Conservation (phyloP, 2,113 vertebrate genomes). For the Motacilla tschutschensis region DNA sequence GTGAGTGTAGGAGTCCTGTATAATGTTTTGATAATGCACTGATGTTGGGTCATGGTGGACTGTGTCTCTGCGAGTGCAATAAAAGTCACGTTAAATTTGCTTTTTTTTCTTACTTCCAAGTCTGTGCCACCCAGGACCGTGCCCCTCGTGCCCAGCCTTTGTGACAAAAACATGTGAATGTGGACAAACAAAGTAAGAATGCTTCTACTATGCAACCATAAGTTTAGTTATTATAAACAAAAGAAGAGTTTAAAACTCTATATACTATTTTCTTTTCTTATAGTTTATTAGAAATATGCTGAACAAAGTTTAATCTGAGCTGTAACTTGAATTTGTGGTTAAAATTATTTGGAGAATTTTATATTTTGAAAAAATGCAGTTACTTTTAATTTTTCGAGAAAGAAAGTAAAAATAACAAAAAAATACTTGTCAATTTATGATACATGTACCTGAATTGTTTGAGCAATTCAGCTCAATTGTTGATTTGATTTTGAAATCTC, state of each 20-base stretch:
- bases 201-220: not conserved
- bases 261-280: not conserved
- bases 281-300: not conserved
- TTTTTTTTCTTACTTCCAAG: conserved; percentile 65
- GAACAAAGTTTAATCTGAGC: not conserved
- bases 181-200: conserved; percentile 86
- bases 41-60: rapidly evolving
- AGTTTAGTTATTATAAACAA: not conserved
- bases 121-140: conserved; percentile 95
- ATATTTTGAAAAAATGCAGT: not conserved
- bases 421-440: not conserved
- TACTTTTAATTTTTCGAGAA: not conserved
- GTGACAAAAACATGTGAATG: conserved; percentile 91
- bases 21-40: not conserved
- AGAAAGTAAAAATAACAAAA: not conserved
- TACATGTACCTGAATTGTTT: not conserved
- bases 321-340: not conserved
- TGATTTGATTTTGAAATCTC: not conserved
- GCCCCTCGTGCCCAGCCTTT: conserved; percentile 93
- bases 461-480: not conserved
- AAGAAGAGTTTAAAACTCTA: not conserved
- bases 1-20: not conserved
- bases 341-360: not conserved
- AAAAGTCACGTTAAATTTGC: not conserved
- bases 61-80: not conserved